These are phyloP conservation scores for Crypturellus undulatus DNA, from an alignment of 2,113 vertebrate genomes.

Conservation along the genomic window DNA sequence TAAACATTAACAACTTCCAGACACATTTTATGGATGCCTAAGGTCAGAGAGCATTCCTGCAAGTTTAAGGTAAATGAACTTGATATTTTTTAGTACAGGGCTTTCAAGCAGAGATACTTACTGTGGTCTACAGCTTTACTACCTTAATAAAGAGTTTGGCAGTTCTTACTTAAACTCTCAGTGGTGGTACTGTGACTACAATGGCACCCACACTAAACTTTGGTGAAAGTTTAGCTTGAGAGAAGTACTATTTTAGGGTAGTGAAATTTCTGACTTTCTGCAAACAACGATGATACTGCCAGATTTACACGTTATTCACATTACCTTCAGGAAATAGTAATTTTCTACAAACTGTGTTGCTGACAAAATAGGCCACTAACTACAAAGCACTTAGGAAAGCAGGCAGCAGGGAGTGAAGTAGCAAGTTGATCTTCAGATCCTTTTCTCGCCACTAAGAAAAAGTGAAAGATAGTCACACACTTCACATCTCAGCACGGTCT, in stretches of 20 bases:
- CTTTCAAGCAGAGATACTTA: not conserved
- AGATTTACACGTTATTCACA: not conserved
- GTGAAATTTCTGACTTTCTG: not conserved
- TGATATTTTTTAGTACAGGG: not conserved
- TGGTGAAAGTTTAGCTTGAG: not conserved
- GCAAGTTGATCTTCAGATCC: not conserved
- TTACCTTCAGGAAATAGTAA: not conserved
- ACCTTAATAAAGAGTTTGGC: not conserved
- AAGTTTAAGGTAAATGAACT: not conserved
- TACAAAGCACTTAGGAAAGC: not conserved
- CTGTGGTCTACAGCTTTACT: not conserved
- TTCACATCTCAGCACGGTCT: not conserved
- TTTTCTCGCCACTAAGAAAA: not conserved
- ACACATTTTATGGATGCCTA: not conserved
- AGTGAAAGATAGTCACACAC: not conserved
- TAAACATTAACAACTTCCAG: not conserved
- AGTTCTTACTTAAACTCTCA: not conserved
- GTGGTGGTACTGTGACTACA: not conserved
- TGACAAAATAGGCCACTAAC: not conserved
- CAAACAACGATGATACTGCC: not conserved
- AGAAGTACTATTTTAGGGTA: not conserved
- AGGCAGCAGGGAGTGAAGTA: not conserved
- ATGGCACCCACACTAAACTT: not conserved
- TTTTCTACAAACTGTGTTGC: not conserved
- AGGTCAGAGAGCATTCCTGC: not conserved